These are phyloP conservation scores for Accipiter virgatus DNA, from an alignment of 2,113 vertebrate species.

Conservation along the genomic window DNA sequence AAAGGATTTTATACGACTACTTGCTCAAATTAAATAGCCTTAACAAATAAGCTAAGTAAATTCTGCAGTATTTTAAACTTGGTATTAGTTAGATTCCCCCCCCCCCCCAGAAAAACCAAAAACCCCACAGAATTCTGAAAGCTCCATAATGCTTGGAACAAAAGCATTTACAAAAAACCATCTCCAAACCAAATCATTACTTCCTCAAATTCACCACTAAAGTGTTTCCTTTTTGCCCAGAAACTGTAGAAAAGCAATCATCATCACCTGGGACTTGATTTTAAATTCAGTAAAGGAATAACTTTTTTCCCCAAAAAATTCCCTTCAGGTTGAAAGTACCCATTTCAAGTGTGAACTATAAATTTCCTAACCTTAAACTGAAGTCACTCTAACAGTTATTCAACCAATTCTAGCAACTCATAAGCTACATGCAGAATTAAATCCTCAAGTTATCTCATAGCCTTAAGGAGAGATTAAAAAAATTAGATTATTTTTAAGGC, in stretches of 20 bases:
- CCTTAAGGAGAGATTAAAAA: background rate
- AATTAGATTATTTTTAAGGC: background rate
- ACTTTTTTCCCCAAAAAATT: background rate
- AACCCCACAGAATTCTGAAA: background rate
- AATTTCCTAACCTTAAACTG: background rate
- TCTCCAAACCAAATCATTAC: background rate
- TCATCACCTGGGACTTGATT: background rate
- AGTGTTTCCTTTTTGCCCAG: background rate
- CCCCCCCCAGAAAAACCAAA: rapidly evolving
- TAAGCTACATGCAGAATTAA: background rate
- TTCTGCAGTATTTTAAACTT: background rate
- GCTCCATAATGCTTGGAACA: background rate
- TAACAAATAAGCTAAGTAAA: background rate
- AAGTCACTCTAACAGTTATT: background rate
- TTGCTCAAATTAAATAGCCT: background rate
- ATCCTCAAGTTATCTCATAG: background rate
- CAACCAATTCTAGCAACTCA: background rate
- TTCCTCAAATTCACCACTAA: background rate
- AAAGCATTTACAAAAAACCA: background rate
- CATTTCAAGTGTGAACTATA: background rate
- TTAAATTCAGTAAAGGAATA: background rate
- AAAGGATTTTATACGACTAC: background rate
- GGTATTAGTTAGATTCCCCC: background rate
- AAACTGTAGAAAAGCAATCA: background rate
- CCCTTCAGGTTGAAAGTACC: background rate